These are phyloP conservation scores for Geodia barretti DNA, from an alignment of 37 sponge, comb jelly and placozoan genomes.

Conservation along the genomic window DNA sequence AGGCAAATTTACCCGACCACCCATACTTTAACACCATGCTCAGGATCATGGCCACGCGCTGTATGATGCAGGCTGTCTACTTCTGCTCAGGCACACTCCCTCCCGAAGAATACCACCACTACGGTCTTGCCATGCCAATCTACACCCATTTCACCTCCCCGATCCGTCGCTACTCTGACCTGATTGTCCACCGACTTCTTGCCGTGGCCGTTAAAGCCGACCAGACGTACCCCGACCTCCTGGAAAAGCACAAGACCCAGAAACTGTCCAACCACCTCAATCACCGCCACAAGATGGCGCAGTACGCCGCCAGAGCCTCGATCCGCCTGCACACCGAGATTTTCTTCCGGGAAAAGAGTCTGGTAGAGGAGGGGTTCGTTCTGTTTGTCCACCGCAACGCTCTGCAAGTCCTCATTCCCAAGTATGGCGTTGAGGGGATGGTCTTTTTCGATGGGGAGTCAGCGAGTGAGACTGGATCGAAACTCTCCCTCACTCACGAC, in stretches of 20 bases:
- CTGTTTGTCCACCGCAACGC: conserved; percentile 87
- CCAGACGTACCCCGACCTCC: conserved; percentile 80
- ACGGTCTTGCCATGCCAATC: conserved; percentile 93
- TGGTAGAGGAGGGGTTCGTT: conserved; percentile 82
- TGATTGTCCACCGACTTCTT: conserved; percentile 94
- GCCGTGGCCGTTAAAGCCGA: conserved; percentile 87
- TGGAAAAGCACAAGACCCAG: conserved; percentile 79
- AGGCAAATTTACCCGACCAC: conserved; percentile 68
- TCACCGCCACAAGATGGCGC: conserved; percentile 92
- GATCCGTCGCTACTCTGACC: conserved; percentile 92
- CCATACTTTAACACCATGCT: conserved; percentile 95
- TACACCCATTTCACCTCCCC: conserved; percentile 99
- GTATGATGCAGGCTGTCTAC: conserved; percentile 99
- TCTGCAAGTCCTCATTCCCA: conserved; percentile 87
- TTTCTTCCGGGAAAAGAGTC: conserved; percentile 77
- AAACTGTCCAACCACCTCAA: conserved; percentile 88
- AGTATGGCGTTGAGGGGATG: conserved; percentile 85
- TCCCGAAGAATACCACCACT: conserved; percentile 87
- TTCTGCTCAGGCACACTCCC: conserved; percentile 93
- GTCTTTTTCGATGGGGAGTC: conserved; percentile 64
- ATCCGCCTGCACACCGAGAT: conserved; percentile 88
- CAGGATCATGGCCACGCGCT: conserved; percentile 91
- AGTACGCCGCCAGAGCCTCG: conserved; percentile 88
- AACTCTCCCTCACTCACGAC: conserved; percentile 20
- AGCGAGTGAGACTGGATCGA: neutral